A percentile compares a stretch with the other conserved stretches of the same genome.
phyloP scores from a whole-genome alignment of 2,797 vertebrate species.

The Rhinophrynus dorsalis region DNA sequence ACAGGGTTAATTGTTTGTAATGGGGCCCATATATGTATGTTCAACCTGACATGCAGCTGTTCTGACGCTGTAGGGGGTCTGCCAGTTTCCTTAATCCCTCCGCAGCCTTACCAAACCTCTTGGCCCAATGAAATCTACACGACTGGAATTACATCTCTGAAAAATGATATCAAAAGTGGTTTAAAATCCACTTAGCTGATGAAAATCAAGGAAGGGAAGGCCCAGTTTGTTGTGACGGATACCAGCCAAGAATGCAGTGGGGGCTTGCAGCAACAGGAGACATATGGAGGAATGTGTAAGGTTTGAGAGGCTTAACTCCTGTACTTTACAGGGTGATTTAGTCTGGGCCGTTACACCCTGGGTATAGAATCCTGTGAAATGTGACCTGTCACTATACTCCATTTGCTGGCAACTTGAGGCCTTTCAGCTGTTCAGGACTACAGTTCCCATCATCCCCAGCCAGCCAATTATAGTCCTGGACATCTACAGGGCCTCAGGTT shows the following conservation, averaged over 20 bases:
- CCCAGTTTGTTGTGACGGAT: constrained; percentile 37
- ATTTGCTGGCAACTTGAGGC: not conserved
- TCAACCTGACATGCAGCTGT: constrained; percentile 38
- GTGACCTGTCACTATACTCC: constrained; percentile 4
- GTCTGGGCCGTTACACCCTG: constrained; percentile 25
- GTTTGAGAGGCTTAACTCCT: constrained; percentile 32
- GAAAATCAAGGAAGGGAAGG: constrained; percentile 48
- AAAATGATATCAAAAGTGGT: constrained; percentile 50
- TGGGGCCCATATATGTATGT: not conserved
- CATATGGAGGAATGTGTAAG: constrained; percentile 46
- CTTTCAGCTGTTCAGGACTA: no score
- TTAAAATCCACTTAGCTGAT: constrained; percentile 51
- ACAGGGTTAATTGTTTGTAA: constrained; percentile 6
- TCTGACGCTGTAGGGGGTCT: constrained; percentile 46
- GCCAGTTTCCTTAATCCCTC: constrained; percentile 45
- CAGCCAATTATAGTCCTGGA: no score
- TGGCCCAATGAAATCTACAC: constrained; percentile 47
- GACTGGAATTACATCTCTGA: constrained; percentile 50
- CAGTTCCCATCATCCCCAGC: no score
- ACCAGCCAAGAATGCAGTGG: constrained; percentile 38
- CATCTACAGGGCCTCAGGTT: no score
- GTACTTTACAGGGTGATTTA: constrained; percentile 36
- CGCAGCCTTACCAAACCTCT: constrained; percentile 47
- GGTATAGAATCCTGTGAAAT: constrained; percentile 10
- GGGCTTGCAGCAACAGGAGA: constrained; percentile 47